Evolutionary conservation across 2,888 invertebrate species (phyloP).

Genomic region (Cheiracanthium punctorium): DNA sequence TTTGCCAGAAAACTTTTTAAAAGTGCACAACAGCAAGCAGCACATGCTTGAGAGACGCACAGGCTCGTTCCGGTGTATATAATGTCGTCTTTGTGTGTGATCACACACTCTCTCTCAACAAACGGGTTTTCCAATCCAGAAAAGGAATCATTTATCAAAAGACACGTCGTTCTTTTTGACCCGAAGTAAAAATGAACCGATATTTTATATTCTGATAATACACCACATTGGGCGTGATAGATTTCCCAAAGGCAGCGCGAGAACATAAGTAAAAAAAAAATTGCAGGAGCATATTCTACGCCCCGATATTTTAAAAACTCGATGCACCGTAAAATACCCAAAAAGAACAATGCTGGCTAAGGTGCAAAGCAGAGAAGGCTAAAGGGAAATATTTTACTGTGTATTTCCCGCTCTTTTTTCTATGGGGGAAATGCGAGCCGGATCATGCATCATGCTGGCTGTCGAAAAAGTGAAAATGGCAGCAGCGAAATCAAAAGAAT

Average conservation of each 20-base stretch:
- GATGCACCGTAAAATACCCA: constrained; percentile 39
- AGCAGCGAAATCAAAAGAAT: constrained; percentile 7
- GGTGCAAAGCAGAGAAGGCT: constrained; percentile 23
- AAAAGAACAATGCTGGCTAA: constrained; percentile 54
- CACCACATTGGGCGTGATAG: constrained; percentile 57
- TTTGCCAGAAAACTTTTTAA: constrained; percentile 36
- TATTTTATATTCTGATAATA: constrained; percentile 68
- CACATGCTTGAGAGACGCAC: constrained; percentile 9
- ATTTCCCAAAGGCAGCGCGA: constrained; percentile 27
- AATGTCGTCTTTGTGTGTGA: constrained; percentile 38
- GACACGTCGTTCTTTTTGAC: constrained; percentile 24
- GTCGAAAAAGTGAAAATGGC: constrained; percentile 44
- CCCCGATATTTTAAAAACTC: constrained; percentile 48
- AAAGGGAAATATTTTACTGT: constrained; percentile 63
- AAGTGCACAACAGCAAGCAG: constrained; percentile 10
- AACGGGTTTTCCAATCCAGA: constrained; percentile 41
- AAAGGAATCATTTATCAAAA: constrained; percentile 58
- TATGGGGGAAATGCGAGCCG: constrained; percentile 30
- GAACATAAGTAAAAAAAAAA: neutral
- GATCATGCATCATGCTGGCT: constrained; percentile 55
- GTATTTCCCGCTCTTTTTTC: constrained; percentile 36
- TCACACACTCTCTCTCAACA: constrained; percentile 28
- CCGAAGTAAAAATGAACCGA: constrained; percentile 56
- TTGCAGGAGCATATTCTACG: neutral
- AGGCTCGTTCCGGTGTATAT: constrained; percentile 21